Base-by-base conservation (phyloP, 2,113 vertebrate species). In the Emydura subglobosa region DNA sequence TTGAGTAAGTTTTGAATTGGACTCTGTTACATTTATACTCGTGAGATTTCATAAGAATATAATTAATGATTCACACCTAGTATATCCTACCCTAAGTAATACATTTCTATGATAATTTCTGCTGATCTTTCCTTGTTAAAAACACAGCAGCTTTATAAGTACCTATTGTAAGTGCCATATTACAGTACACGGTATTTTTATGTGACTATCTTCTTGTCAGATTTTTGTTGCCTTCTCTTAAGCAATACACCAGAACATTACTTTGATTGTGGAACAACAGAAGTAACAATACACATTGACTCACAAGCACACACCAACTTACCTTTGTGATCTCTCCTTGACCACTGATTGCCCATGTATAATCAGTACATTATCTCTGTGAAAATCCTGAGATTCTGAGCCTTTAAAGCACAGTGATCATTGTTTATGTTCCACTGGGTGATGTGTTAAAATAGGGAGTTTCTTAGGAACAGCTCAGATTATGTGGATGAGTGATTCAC, bases 401-500 rank as follows among this genome's bases (percentile, higher is more conserved):
- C 42, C 87, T 93, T 95, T 87, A 42, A 79, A 90, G 47, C 79
- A 54, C 50, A 86, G 27, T 83, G 84, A 83, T 91, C 85, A 85
- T 93, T 94, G 79, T 95, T 94, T 97, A 83, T 85, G 86, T 92
- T 78, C 51, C 57, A 49, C 50, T 84, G 72, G 42, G 19, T 83
- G 51, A 85, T 51, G 54, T 95, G 82, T 87, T 90, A 92, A 88
- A 89, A 91, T 24, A 95, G 59, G 81, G 92, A 61, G 82, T 96
- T 96, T 90, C 91, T 93, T 95, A 95, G 7, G 42, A 93, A 93
- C 90, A 97, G 92, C 92, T 95, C 92, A 92, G 94, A 95, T 94
- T 97, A 95, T 87, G 80, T 96, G 96, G 92, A 96, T 89, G 94
- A 97, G 91, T 88, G 88, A 92, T 85, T 97, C 86, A 96, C 83